These are phyloP conservation scores for Manacus vitellinus DNA, from an alignment of 2,113 vertebrate genomes.

Conservation along the genomic window DNA sequence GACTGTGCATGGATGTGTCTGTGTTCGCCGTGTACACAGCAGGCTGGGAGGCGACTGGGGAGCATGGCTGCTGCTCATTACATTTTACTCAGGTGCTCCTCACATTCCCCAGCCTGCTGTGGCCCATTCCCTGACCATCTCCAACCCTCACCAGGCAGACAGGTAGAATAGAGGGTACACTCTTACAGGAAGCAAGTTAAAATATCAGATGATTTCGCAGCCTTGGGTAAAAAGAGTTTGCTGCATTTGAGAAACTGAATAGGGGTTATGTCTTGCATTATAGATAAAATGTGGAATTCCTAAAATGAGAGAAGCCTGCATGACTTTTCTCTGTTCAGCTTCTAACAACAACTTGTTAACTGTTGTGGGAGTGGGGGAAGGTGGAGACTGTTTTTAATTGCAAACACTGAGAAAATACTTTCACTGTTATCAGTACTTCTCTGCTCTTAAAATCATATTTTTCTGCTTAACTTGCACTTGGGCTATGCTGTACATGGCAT, in stretches of 20 bases:
- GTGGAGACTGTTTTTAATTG: not conserved
- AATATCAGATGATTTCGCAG: not conserved
- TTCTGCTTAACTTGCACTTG: not conserved
- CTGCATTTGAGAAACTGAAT: not conserved
- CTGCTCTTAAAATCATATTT: not conserved
- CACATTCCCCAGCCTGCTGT: accelerated
- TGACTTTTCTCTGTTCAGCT: not conserved
- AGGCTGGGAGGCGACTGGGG: not conserved
- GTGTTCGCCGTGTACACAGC: not conserved
- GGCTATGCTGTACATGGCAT: not conserved
- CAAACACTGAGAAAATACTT: not conserved
- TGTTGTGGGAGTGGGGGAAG: accelerated
- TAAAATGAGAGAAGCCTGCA: not conserved
- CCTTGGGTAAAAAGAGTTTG: not conserved
- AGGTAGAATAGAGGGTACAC: accelerated
- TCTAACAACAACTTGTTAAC: not conserved
- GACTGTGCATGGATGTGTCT: accelerated
- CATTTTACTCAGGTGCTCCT: accelerated
- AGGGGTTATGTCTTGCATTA: not conserved
- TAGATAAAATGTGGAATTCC: not conserved
- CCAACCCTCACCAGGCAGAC: not conserved
- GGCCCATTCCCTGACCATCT: not conserved
- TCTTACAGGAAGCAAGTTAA: not conserved
- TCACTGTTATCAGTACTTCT: not conserved
- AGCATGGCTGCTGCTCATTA: accelerated